Percentiles rank a stretch among this genome's conserved stretches.
These are phyloP conservation scores for Mnemiopsis leidyi DNA, from an alignment of 37 sponge, comb jelly and placozoan species.

Conservation along the genomic window DNA sequence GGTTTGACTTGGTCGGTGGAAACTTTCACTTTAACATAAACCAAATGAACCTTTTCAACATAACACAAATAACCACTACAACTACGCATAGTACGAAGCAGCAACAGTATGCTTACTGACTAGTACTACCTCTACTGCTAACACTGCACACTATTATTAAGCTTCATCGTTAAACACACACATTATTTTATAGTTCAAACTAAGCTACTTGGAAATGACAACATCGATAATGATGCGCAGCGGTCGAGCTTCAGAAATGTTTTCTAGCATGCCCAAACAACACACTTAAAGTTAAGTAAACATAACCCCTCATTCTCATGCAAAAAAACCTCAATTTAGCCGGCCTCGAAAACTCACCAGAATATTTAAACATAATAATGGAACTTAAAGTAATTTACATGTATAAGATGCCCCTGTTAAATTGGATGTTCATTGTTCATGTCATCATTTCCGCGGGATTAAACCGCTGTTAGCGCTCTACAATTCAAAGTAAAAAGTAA, in stretches of 20 bases:
- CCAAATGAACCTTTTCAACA: not conserved
- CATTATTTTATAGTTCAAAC: not conserved
- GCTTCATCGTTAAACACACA: not conserved
- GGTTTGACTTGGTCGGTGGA: not conserved
- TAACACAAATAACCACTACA: not conserved
- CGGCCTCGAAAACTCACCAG: not conserved
- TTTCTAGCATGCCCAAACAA: not conserved
- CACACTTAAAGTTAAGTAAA: not conserved
- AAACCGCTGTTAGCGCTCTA: not conserved
- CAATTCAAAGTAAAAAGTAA: constrained; percentile 47
- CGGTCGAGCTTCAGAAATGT: not conserved
- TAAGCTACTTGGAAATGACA: not conserved
- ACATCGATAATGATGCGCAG: not conserved
- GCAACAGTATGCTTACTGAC: not conserved
- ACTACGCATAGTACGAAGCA: not conserved
- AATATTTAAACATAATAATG: not conserved
- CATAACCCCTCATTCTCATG: not conserved
- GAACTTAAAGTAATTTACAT: not conserved
- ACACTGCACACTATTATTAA: not conserved
- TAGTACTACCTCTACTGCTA: not conserved
- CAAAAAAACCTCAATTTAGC: not conserved
- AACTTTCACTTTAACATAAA: not conserved
- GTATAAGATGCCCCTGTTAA: too few relatives aligned
- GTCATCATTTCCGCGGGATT: not conserved
- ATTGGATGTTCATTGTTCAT: not conserved